These are phyloP conservation scores for Trinectes maculatus DNA, from an alignment of 2,113 vertebrate genomes.

Conservation along the genomic window DNA sequence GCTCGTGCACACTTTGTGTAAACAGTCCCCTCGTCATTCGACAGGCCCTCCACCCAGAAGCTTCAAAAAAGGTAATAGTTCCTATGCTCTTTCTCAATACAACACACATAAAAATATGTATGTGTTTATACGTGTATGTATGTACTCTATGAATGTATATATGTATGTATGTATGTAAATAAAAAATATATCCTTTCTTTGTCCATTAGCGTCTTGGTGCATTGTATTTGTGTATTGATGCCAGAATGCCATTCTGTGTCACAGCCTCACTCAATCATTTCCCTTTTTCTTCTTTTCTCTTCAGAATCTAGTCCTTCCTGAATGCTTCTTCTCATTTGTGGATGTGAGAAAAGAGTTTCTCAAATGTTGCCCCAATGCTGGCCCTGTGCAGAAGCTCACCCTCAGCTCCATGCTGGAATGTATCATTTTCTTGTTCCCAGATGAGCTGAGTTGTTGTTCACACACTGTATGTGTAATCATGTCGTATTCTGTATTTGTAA, in stretches of 20 bases:
- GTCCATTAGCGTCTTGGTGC: neutral
- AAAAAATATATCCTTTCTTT: neutral
- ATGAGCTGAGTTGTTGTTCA: too few relatives aligned
- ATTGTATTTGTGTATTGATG: neutral
- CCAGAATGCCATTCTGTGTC: neutral
- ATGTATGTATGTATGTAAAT: too few relatives aligned
- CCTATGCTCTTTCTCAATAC: too few relatives aligned
- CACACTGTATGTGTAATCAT: neutral
- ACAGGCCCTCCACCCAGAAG: slow-evolving; percentile 93
- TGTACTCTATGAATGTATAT: too few relatives aligned
- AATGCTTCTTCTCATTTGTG: slow-evolving; percentile 94
- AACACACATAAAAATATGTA: neutral
- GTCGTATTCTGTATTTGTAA: neutral
- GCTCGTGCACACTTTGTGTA: slow-evolving; percentile 89
- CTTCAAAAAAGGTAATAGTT: slow-evolving; percentile 91
- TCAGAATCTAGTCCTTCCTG: slow-evolving; percentile 91
- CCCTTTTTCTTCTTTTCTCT: slow-evolving; percentile 26
- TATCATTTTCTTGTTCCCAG: slow-evolving; percentile 82
- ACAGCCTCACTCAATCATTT: slow-evolving; percentile 5
- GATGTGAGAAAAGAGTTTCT: slow-evolving; percentile 93
- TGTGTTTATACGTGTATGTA: neutral
- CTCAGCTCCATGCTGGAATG: slow-evolving; percentile 91
- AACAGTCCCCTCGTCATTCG: slow-evolving; percentile 90
- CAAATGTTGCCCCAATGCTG: slow-evolving; percentile 85
- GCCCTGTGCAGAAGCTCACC: slow-evolving; percentile 84